Evolutionary conservation across 1,140 invertebrate genomes (phyloP).

Genomic region (Drosophila yakuba): DNA sequence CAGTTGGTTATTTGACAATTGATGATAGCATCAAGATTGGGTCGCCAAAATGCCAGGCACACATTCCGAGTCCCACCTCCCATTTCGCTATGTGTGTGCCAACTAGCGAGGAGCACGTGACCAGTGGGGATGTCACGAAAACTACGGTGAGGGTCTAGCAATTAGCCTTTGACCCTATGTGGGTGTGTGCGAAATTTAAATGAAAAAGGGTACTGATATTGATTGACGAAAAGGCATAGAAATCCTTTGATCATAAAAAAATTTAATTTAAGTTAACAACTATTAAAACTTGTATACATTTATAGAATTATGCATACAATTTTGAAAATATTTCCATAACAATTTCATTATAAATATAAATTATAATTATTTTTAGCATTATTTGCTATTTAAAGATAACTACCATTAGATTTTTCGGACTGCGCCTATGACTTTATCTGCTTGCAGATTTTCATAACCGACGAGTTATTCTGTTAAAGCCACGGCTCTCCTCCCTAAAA

Average conservation of each 20-base stretch:
- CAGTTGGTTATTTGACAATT: conserved; percentile 83
- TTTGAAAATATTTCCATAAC: too few species aligned
- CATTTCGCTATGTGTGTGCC: conserved; percentile 14
- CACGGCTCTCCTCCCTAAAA: conserved; percentile 26
- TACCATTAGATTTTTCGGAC: too few species aligned
- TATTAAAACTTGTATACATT: too few species aligned
- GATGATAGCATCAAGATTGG: conserved; percentile 81
- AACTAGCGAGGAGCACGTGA: conserved; percentile 71
- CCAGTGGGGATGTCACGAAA: conserved; percentile 17
- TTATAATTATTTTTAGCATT: too few species aligned
- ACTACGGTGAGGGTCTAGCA: conserved; percentile 38
- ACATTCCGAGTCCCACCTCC: conserved; percentile 15
- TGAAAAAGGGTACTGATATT: background rate
- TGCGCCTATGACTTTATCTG: too few species aligned
- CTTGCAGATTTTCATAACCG: too few species aligned
- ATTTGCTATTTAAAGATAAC: too few species aligned
- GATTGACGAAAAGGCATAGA: background rate
- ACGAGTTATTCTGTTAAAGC: too few species aligned
- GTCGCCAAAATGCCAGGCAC: conserved; percentile 62
- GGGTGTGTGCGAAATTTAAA: conserved; percentile 1
- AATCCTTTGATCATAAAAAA: too few species aligned
- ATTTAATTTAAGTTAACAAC: too few species aligned
- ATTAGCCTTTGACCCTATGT: conserved; percentile 44
- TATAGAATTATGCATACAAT: too few species aligned
- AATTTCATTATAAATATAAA: too few species aligned